These are phyloP conservation scores for Dromius quadrimaculatus DNA, from an alignment of 2,888 invertebrate species.

Conservation along the genomic window DNA sequence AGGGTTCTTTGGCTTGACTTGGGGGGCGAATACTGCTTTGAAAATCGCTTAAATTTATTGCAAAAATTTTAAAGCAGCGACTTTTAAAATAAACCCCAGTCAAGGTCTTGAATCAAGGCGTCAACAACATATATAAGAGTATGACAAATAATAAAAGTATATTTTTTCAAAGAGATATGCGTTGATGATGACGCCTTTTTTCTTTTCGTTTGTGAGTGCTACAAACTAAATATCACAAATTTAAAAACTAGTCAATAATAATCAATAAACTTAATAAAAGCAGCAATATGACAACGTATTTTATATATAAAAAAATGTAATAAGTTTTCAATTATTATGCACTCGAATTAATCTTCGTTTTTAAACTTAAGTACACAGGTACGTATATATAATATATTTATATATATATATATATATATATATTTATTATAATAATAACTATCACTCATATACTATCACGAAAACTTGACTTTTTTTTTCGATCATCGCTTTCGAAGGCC, in stretches of 20 bases:
- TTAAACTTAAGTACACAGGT: conserved; percentile 50
- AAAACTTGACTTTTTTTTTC: conserved; percentile 23
- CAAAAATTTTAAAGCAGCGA: too few species aligned
- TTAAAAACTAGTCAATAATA: conserved; percentile 48
- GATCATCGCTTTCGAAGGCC: conserved; percentile 15
- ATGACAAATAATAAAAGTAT: too few species aligned
- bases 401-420: conserved; percentile 18
- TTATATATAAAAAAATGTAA: neutral
- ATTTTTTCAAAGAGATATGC: too few species aligned
- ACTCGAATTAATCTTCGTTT: neutral
- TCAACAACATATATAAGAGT: too few species aligned
- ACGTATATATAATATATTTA: conserved; percentile 32
- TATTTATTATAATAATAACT: conserved; percentile 40
- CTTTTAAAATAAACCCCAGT: too few species aligned
- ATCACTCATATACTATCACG: conserved; percentile 49
- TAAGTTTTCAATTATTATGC: neutral
- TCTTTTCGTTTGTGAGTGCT: conserved; percentile 37
- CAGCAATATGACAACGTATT: conserved; percentile 17
- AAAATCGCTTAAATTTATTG: too few species aligned
- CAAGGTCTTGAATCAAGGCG: too few species aligned
- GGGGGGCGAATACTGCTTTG: conserved; percentile 20
- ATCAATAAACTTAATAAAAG: conserved; percentile 22
- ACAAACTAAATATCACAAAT: conserved; percentile 51
- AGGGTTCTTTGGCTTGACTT: conserved; percentile 33
- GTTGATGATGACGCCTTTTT: neutral